Conservation (phyloP, 64 coral and sea anemone species). For the Anthopleura sola region DNA sequence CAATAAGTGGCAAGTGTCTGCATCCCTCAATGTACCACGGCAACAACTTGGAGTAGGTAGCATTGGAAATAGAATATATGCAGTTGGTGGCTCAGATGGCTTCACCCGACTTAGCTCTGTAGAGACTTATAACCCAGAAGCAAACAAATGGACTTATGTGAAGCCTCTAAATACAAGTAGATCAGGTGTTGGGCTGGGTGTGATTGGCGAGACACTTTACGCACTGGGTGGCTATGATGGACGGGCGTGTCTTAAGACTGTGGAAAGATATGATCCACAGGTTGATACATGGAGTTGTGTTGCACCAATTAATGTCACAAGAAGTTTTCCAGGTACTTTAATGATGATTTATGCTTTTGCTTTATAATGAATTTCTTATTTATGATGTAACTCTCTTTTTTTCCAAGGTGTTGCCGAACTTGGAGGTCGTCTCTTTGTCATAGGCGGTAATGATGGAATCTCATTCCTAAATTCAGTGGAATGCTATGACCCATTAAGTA, state of each 20-base stretch:
- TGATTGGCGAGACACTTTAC: conserved; percentile 92
- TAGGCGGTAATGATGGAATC: conserved; percentile 97
- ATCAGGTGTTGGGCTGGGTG: conserved; percentile 94
- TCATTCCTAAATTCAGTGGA: conserved; percentile 95
- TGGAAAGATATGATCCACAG: conserved; percentile 95
- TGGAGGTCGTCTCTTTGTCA: conserved; percentile 87
- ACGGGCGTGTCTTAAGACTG: conserved; percentile 91
- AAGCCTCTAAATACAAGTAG: conserved; percentile 96
- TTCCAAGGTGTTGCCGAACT: conserved; percentile 88
- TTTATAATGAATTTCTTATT: background rate
- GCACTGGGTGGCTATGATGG: conserved; percentile 98
- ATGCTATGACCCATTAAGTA: conserved; percentile 92
- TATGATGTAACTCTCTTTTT: background rate
- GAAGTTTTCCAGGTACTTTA: conserved; percentile 91
- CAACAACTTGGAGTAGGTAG: conserved; percentile 92
- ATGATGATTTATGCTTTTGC: background rate
- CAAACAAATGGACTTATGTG: conserved; percentile 87
- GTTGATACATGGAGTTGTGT: conserved; percentile 95
- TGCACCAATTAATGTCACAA: conserved; percentile 90
- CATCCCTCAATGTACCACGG: conserved; percentile 80
- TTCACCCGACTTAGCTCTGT: conserved; percentile 91
- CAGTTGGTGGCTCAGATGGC: conserved; percentile 94
- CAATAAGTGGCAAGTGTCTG: conserved; percentile 84
- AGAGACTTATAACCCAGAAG: conserved; percentile 71
- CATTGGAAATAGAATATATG: conserved; percentile 80